Evolutionary conservation across 2,113 vertebrate genomes (phyloP).

Genomic region (Benitochromis conjunctus): DNA sequence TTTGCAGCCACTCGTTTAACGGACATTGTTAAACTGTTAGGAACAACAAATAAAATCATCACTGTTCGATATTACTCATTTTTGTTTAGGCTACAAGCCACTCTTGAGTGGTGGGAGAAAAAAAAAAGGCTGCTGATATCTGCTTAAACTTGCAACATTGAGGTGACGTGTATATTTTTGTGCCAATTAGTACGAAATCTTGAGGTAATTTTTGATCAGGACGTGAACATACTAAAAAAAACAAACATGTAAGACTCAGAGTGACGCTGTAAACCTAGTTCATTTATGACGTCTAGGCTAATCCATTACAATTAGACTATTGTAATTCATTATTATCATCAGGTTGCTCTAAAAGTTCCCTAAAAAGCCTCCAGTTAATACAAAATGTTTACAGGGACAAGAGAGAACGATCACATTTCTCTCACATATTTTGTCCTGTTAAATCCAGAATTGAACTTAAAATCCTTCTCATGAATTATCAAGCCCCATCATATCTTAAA

Average conservation of each 20-base stretch:
- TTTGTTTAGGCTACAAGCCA: not conserved
- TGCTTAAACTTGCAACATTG: not conserved
- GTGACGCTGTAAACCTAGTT: not conserved
- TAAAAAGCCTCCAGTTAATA: not conserved
- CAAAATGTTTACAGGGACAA: not conserved
- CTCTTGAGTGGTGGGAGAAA: not conserved
- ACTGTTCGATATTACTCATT: not conserved
- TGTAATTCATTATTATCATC: not conserved
- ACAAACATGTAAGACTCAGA: not conserved
- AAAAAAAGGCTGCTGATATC: not conserved
- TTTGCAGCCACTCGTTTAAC: not conserved
- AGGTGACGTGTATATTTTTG: not conserved
- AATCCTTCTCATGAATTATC: not conserved
- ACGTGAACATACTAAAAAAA: not conserved
- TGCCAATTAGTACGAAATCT: not conserved
- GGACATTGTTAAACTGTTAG: not conserved
- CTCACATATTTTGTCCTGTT: not conserved
- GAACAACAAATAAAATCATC: not conserved
- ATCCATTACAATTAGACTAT: not conserved
- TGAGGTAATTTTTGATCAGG: not conserved
- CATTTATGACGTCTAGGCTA: not conserved
- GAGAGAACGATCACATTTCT: not conserved
- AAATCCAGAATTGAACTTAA: not conserved
- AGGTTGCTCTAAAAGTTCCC: not conserved
- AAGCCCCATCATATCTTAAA: not conserved